Evolutionary conservation across 2,797 vertebrate genomes (phyloP).

Genomic region (Allobates femoralis): DNA sequence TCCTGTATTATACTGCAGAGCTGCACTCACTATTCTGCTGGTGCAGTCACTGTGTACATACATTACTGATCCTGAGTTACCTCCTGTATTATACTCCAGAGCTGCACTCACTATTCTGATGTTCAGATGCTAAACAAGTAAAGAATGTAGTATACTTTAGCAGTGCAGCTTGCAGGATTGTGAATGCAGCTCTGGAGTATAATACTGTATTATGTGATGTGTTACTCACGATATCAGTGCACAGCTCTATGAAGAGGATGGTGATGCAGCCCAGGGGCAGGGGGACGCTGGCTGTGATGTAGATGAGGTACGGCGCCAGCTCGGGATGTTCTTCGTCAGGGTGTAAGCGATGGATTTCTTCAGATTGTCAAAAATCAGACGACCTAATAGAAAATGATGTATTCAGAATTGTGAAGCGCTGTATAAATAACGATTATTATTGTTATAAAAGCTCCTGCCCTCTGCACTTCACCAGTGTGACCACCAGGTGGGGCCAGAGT

Average conservation of each 20-base stretch:
- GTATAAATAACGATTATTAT: too few relatives aligned
- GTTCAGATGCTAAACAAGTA: too few relatives aligned
- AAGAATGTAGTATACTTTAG: too few relatives aligned
- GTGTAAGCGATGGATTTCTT: conserved; percentile 92
- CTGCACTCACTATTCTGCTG: too few relatives aligned
- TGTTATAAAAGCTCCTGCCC: not conserved
- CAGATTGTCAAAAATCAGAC: conserved; percentile 90
- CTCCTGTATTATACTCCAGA: too few relatives aligned
- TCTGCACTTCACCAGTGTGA: not conserved
- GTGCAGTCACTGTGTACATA: too few relatives aligned
- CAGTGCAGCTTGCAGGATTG: too few relatives aligned
- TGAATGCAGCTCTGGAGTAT: not conserved
- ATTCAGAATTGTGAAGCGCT: too few relatives aligned
- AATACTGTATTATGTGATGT: not conserved
- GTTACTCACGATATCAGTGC: conserved; percentile 87
- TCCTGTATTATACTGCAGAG: too few relatives aligned
- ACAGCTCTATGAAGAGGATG: conserved; percentile 91
- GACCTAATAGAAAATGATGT: conserved; percentile 70
- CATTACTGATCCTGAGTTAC: too few relatives aligned
- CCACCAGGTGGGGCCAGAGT: not conserved
- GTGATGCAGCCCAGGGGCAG: conserved; percentile 91
- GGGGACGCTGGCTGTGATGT: conserved; percentile 88
- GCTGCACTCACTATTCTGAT: too few relatives aligned
- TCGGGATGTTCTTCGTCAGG: conserved; percentile 91
- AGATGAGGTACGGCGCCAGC: conserved; percentile 88